Conservation (phyloP, 2,888 invertebrate genomes). For the Eristalinus aeneus region DNA sequence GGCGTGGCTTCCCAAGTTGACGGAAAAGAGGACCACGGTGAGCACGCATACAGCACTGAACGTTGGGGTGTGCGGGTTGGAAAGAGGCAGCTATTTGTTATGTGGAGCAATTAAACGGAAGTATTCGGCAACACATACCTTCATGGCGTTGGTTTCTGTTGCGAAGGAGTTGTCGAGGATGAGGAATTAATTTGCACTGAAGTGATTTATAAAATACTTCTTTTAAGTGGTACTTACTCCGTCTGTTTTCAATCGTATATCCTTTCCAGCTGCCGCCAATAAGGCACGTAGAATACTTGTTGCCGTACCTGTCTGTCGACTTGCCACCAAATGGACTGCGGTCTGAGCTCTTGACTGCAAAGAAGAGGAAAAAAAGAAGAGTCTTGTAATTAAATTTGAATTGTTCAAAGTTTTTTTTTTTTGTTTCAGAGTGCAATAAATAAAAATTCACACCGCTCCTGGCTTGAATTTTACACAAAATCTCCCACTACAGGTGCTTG, state of each 20-base stretch:
- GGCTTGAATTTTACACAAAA: neutral
- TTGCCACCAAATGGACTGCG: conserved; percentile 96
- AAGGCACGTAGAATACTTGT: conserved; percentile 94
- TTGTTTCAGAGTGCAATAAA: no score
- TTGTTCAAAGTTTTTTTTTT: no score
- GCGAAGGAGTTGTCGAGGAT: conserved; percentile 18
- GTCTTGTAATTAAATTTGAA: neutral
- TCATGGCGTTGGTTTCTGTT: conserved; percentile 3
- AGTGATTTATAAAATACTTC: conserved; percentile 21
- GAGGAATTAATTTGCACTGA: conserved; percentile 51
- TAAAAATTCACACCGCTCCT: neutral
- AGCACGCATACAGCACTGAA: neutral
- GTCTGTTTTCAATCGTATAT: conserved; percentile 92
- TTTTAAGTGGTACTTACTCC: conserved; percentile 85
- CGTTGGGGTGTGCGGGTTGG: neutral
- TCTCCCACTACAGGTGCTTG: neutral
- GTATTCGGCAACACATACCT: conserved; percentile 45
- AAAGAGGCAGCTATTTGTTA: conserved; percentile 11
- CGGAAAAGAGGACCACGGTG: neutral
- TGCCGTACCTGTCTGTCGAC: conserved; percentile 95
- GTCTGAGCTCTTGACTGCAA: conserved; percentile 94
- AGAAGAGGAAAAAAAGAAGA: conserved; percentile 33
- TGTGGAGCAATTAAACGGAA: conserved; percentile 33
- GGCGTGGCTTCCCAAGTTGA: neutral
- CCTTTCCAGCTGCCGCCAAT: conserved; percentile 93